Evolutionary conservation across 64 coral and sea anemone genomes (phyloP).

Genomic region (Montipora cactus): DNA sequence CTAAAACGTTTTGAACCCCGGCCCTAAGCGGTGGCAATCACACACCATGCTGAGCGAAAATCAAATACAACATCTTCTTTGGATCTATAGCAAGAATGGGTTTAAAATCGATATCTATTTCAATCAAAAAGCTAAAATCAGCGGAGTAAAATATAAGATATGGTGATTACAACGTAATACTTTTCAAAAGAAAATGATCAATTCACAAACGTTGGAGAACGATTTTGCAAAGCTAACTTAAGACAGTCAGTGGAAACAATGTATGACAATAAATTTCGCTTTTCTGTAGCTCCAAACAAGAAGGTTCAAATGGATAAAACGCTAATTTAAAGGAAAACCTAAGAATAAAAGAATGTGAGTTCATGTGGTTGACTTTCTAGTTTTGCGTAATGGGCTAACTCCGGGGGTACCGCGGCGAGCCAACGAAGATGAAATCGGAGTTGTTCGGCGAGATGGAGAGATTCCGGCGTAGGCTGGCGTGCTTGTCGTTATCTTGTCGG

Average conservation of each 20-base stretch:
- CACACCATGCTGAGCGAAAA: neutral
- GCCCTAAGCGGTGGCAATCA: no score
- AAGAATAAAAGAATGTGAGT: neutral
- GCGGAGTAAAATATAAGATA: neutral
- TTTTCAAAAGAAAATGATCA: neutral
- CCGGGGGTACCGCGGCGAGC: slow-evolving; percentile 77
- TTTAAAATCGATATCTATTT: slow-evolving; percentile 12
- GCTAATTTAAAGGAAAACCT: neutral
- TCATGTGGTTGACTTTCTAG: slow-evolving; percentile 82
- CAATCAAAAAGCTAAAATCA: slow-evolving; percentile 8
- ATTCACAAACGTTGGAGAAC: neutral
- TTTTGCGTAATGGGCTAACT: slow-evolving; percentile 87
- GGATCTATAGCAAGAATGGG: neutral
- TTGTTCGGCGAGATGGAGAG: slow-evolving; percentile 72
- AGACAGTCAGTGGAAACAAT: neutral
- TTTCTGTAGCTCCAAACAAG: neutral
- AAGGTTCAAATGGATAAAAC: neutral
- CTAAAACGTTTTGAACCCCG: no score
- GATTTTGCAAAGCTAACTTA: no score
- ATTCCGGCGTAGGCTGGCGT: slow-evolving; percentile 68
- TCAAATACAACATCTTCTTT: no score
- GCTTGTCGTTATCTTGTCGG: slow-evolving; percentile 79
- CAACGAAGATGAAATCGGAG: slow-evolving; percentile 54
- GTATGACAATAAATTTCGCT: neutral
- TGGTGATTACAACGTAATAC: neutral